Evolutionary conservation across 2,113 vertebrate species (phyloP), one percentile per base, ranked within the genome.

Genomic region (Barnardius zonarius): DNA sequence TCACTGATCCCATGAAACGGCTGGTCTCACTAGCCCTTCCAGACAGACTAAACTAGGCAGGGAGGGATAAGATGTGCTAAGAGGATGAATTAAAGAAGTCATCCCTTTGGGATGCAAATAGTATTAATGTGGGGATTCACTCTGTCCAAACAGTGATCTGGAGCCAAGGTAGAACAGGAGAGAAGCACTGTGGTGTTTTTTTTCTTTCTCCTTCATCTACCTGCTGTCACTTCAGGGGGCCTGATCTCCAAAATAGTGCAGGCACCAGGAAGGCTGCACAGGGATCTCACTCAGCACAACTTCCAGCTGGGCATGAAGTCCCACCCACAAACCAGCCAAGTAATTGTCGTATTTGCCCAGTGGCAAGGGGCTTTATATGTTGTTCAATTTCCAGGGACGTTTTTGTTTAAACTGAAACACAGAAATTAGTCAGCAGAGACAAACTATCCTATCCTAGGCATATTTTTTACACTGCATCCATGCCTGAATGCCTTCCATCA

Each of bases 31-130:
- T 70, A 39, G 86, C 76, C 79, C 72, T 64, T 90, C 73, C 90
- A 92, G 80, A 75, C 86, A 93, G 85, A 92, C 86, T 91, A 77
- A 88, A 92, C 83, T 75, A 68, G 78, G 54, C 6, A 2, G 70
- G 66, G 57, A 2, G 70, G 66, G 57, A 69, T 91, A 95, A 92
- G 73, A 92, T 81, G 62, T 68, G 66, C 39, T 95, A 93, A 86
- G 86, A 95, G 86, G 83, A 95, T 86, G 83, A 92, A 92, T 79
- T 84, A 52, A 88, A 88, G 63, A 91, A 76, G 35, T 2, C 69
- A 79, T 69, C 70, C 86, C 74, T 88, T 75, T 74, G 52, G 61
- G 86, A 92, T 84, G 62, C 61, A 97, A 84, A 95, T 68, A 94
- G 88, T 83, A 66, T 48, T 35, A 55, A 61, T 68, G 64, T 3